Conservation (phyloP, 2,113 vertebrate genomes). For the Caretta caretta region DNA sequence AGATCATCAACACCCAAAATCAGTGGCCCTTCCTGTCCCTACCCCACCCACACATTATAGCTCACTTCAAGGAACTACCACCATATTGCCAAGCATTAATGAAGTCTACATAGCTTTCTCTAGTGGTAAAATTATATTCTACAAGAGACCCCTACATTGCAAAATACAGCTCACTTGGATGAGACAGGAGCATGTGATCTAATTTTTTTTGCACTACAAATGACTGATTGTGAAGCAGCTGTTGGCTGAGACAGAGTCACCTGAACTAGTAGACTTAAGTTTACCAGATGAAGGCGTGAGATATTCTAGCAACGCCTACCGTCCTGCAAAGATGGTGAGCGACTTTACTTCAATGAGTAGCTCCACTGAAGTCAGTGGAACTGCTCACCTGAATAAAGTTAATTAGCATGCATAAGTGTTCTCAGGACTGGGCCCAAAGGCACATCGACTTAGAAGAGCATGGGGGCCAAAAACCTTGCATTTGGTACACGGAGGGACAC, state of each 20-base stretch:
- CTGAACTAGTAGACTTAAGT: fast-evolving
- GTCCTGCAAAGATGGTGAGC: background rate
- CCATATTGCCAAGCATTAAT: background rate
- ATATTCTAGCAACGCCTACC: background rate
- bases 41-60: background rate
- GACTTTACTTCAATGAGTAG: background rate
- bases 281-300: background rate
- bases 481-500: background rate
- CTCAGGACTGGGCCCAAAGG: background rate
- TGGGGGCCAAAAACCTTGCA: background rate
- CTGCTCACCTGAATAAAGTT: background rate
- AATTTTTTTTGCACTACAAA: background rate
- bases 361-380: background rate
- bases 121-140: background rate
- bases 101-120: fast-evolving
- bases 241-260: background rate
- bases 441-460: background rate
- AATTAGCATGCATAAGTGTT: background rate
- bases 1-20: background rate
- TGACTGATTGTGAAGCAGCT: background rate
- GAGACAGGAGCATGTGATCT: background rate
- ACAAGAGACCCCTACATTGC: background rate
- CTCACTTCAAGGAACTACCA: background rate
- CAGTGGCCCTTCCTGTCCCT: background rate
- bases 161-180: no score